Evolutionary conservation across 2,113 vertebrate genomes (phyloP).

Genomic region (Scortum barcoo): DNA sequence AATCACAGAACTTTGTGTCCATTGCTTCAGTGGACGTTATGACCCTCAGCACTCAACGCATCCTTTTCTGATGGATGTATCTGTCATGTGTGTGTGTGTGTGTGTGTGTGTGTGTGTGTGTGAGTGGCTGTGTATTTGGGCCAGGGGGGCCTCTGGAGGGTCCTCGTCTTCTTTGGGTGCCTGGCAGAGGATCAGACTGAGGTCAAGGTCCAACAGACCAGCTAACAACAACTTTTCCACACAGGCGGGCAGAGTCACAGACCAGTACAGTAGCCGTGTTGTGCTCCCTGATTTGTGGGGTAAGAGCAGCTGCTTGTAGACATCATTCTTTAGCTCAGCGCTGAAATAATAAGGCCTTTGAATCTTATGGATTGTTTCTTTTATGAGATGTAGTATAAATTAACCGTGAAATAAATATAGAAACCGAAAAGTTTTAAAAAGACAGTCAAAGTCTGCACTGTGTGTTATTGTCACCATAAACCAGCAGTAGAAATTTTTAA

Average conservation of each 20-base stretch:
- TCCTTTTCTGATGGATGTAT: slow-evolving; percentile 34
- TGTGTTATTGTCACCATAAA: background rate
- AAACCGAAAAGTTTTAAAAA: slow-evolving; percentile 6
- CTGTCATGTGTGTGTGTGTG: no score
- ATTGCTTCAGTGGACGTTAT: slow-evolving; percentile 32
- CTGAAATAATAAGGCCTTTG: background rate
- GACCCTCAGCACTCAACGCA: slow-evolving; percentile 50
- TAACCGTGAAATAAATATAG: background rate
- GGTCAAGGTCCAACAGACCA: slow-evolving; percentile 56
- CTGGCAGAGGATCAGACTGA: slow-evolving; percentile 66
- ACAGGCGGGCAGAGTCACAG: slow-evolving; percentile 14
- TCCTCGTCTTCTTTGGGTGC: slow-evolving; percentile 19
- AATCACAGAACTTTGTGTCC: slow-evolving; percentile 59
- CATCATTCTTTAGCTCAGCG: slow-evolving; percentile 15
- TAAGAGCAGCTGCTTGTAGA: slow-evolving; percentile 25
- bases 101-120: slow-evolving; percentile 19
- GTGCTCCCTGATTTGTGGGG: slow-evolving; percentile 12
- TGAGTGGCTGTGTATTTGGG: slow-evolving; percentile 16
- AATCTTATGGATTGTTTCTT: slow-evolving; percentile 5
- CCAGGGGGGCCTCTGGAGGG: slow-evolving; percentile 42
- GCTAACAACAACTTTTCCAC: slow-evolving; percentile 58
- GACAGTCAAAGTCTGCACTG: background rate
- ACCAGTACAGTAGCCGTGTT: slow-evolving; percentile 19
- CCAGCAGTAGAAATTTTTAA: background rate
- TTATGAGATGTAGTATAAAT: background rate